Conservation (phyloP, 2,797 vertebrate genomes). For the Microtus obscurus region DNA sequence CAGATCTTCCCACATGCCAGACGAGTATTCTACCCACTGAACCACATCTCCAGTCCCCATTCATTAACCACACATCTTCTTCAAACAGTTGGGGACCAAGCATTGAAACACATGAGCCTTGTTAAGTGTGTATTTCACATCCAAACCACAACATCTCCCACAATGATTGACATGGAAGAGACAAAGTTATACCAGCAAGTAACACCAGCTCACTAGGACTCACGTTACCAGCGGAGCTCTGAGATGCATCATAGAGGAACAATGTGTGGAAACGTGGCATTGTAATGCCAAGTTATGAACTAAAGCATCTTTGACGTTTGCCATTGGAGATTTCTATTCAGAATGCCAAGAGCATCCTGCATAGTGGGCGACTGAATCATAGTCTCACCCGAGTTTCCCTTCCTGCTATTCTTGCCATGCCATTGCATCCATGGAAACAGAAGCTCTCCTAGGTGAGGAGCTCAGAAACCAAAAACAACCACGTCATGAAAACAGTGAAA, state of each 20-base stretch:
- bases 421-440: neutral
- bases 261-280: constrained; percentile 20
- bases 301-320: constrained; percentile 33
- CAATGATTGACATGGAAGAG: neutral
- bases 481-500: neutral
- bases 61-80: too few species aligned
- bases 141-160: neutral
- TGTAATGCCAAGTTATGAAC: constrained; percentile 28
- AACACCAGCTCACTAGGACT: neutral
- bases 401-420: neutral
- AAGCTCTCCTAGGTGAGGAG: neutral
- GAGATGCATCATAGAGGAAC: constrained; percentile 62
- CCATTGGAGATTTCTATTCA: constrained; percentile 73
- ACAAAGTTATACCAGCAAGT: neutral
- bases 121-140: neutral
- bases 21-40: too few species aligned
- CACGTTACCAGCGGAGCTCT: constrained; percentile 26
- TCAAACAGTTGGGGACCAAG: too few species aligned
- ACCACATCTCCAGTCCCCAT: neutral
- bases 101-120: neutral
- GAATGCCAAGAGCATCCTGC: neutral
- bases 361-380: fast-evolving
- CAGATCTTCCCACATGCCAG: neutral
- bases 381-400: neutral
- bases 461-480: neutral